phyloP scores from a whole-genome alignment of 2,797 vertebrate species.

The Heterohyrax brucei region DNA sequence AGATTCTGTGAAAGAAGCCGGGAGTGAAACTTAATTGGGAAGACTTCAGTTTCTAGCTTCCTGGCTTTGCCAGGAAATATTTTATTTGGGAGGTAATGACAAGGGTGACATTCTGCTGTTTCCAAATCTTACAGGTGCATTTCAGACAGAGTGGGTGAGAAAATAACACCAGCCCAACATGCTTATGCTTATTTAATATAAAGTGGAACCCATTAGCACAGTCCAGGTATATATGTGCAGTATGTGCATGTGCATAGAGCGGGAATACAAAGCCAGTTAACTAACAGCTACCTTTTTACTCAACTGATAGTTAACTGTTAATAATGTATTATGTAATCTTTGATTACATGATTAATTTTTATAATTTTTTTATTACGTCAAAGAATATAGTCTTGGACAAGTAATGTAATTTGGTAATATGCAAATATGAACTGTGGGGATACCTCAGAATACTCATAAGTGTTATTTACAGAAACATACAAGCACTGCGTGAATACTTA shows the following conservation, averaged over 20 bases:
- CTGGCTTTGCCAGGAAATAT: slow-evolving; percentile 67
- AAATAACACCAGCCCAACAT: slow-evolving; percentile 56
- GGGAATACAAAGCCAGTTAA: not conserved
- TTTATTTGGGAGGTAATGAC: slow-evolving; percentile 65
- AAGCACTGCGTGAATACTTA: slow-evolving; percentile 36
- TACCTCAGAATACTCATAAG: not conserved
- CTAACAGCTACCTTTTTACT: slow-evolving; percentile 33
- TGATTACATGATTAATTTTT: slow-evolving; percentile 61
- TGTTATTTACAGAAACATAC: slow-evolving; percentile 11
- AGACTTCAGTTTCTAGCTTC: slow-evolving; percentile 69
- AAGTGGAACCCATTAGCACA: slow-evolving; percentile 35
- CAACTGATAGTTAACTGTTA: slow-evolving; percentile 11
- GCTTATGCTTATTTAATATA: slow-evolving; percentile 50
- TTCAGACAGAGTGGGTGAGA: slow-evolving; percentile 66
- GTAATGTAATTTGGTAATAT: not conserved
- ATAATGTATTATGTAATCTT: slow-evolving; percentile 43
- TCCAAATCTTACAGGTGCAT: slow-evolving; percentile 35
- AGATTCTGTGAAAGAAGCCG: slow-evolving; percentile 48
- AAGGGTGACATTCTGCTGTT: slow-evolving; percentile 57
- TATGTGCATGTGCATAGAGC: not conserved
- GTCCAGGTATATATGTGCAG: slow-evolving; percentile 22
- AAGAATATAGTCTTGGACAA: slow-evolving; percentile 44
- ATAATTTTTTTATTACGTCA: slow-evolving; percentile 55
- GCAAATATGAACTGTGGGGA: not conserved
- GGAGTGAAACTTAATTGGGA: slow-evolving; percentile 44